These are phyloP conservation scores for Agonum fuliginosum DNA, from an alignment of 2,888 invertebrate species.

Conservation along the genomic window DNA sequence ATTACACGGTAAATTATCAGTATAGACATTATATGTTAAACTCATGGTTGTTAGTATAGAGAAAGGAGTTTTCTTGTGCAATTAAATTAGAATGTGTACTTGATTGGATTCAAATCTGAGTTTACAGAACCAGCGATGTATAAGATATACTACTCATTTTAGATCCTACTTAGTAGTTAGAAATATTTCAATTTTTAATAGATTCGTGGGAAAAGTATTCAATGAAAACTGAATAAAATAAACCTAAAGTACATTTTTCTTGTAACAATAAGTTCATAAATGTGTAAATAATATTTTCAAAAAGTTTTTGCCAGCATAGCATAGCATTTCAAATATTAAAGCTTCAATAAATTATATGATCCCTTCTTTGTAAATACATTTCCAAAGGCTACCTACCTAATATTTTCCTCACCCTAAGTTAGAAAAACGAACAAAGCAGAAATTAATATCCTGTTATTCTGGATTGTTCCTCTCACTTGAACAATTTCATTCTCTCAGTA, in stretches of 20 bases:
- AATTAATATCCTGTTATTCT: constrained; percentile 50
- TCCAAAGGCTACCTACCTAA: neutral
- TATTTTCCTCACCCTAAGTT: constrained; percentile 13
- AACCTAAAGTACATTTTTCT: no score
- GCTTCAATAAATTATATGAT: neutral
- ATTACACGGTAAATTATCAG: no score
- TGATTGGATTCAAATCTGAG: no score
- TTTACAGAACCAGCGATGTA: no score
- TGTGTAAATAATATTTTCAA: no score
- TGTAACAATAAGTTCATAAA: no score
- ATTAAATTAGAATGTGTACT: no score
- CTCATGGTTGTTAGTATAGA: no score
- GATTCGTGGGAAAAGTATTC: neutral
- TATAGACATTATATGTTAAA: no score
- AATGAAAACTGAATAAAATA: no score
- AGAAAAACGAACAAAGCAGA: constrained; percentile 50
- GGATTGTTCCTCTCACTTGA: constrained; percentile 42
- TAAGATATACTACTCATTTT: neutral
- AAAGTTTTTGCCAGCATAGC: no score
- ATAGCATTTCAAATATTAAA: neutral
- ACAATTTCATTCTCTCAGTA: constrained; percentile 33
- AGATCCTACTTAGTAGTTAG: neutral
- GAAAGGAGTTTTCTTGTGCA: no score
- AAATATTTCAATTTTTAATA: neutral
- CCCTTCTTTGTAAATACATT: constrained; percentile 4